phyloP scores from a whole-genome alignment of 1,140 invertebrate genomes.

The Mizuhopecten yessoensis region DNA sequence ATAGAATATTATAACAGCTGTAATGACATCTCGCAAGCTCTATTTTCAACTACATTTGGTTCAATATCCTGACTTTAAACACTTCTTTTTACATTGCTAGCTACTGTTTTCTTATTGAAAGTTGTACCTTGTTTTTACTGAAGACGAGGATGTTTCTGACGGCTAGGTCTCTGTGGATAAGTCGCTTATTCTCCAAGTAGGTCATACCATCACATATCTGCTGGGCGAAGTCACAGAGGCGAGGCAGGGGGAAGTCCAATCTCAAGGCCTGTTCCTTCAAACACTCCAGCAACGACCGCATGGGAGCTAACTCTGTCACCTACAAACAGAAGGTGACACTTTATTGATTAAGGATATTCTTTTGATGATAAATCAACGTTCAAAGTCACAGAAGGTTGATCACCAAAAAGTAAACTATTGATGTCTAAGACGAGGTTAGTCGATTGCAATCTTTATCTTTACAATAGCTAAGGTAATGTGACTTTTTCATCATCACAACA shows the following conservation, averaged over 20 bases:
- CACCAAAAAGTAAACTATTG: too few relatives aligned
- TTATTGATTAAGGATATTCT: not conserved
- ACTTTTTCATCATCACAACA: too few relatives aligned
- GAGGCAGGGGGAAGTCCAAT: constrained; percentile 92
- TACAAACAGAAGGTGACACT: constrained; percentile 77
- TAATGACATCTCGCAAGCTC: too few relatives aligned
- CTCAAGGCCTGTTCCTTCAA: constrained; percentile 95
- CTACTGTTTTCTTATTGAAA: not conserved
- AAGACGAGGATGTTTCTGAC: constrained; percentile 98
- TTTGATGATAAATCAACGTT: too few relatives aligned
- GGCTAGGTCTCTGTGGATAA: constrained; percentile 97
- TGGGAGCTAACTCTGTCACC: constrained; percentile 97
- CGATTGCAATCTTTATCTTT: too few relatives aligned
- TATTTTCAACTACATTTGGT: not conserved
- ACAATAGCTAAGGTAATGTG: too few relatives aligned
- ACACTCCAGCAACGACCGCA: constrained; percentile 97
- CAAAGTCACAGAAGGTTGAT: too few relatives aligned
- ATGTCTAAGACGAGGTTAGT: too few relatives aligned
- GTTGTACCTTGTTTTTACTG: constrained; percentile 92
- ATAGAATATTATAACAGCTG: too few relatives aligned
- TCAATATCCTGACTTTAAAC: too few relatives aligned
- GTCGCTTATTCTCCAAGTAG: constrained; percentile 95
- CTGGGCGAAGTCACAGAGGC: constrained; percentile 90
- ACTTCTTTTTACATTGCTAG: too few relatives aligned
- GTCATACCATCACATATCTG: constrained; percentile 99